Conservation (phyloP, 1,140 invertebrate genomes). For the Alviniconcha marisindica region DNA sequence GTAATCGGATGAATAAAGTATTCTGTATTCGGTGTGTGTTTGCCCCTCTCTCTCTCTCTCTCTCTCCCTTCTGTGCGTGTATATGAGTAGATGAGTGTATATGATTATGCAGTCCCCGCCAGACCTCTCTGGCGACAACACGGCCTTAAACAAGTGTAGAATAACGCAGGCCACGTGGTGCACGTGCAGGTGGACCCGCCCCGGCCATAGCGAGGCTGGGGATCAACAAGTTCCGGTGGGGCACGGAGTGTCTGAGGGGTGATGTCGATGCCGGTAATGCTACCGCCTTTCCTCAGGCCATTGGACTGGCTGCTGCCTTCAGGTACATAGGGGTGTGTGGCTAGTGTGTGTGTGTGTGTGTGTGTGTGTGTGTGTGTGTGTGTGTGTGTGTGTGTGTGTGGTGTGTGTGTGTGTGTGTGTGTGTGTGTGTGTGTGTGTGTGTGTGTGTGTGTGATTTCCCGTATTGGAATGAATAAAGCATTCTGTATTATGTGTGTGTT, state of each 20-base stretch:
- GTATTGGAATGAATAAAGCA: too few relatives aligned
- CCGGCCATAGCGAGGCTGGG: slow-evolving; percentile 67
- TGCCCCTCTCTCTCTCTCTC: slow-evolving; percentile 64
- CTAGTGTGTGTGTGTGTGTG: background rate
- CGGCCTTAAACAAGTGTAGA: slow-evolving; percentile 65
- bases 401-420: background rate
- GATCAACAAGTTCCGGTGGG: slow-evolving; percentile 62
- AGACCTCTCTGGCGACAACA: slow-evolving; percentile 68
- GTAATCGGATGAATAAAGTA: background rate
- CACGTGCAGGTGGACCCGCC: slow-evolving; percentile 65
- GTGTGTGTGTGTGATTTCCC: too few relatives aligned
- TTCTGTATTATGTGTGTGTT: too few relatives aligned
- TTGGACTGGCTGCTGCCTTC: slow-evolving; percentile 67
- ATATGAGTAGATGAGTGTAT: too few relatives aligned
- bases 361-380: slow-evolving; percentile 63
- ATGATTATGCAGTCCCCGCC: slow-evolving; percentile 63
- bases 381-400: too few relatives aligned
- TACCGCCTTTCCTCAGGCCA: slow-evolving; percentile 67
- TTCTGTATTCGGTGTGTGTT: background rate
- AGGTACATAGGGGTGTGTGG: slow-evolving; percentile 46
- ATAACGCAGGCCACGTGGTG: slow-evolving; percentile 70
- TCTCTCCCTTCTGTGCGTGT: slow-evolving; percentile 64
- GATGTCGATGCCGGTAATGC: slow-evolving; percentile 52
- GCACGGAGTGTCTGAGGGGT: slow-evolving; percentile 67
- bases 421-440: background rate